Evolutionary conservation across 1,140 invertebrate species (phyloP).

Genomic region (Cotesia typhae): DNA sequence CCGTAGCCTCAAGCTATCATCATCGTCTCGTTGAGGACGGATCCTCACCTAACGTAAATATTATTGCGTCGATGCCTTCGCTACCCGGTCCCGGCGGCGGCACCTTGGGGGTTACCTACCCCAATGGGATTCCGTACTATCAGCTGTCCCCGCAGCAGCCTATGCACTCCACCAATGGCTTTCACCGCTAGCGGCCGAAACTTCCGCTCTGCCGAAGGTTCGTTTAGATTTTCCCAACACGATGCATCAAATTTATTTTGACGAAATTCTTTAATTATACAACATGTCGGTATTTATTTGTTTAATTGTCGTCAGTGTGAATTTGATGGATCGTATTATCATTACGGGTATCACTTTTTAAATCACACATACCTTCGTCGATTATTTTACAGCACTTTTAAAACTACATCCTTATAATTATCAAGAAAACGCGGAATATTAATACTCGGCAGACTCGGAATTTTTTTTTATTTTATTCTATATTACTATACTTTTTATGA

Average conservation of each 20-base stretch:
- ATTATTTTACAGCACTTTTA: conserved; percentile 7
- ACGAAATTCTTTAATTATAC: conserved; percentile 12
- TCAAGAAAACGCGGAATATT: background rate
- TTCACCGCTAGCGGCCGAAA: conserved; percentile 47
- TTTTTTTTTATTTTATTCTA: no score
- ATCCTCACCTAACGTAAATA: conserved; percentile 17
- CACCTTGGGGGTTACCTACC: conserved; percentile 45
- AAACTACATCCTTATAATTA: background rate
- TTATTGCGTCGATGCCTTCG: conserved; percentile 31
- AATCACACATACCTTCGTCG: conserved; percentile 6
- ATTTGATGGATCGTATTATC: conserved; percentile 41
- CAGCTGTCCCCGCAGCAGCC: conserved; percentile 43
- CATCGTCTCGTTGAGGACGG: conserved; percentile 34
- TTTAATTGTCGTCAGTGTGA: conserved; percentile 34
- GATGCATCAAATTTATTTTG: conserved; percentile 45
- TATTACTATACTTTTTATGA: no score
- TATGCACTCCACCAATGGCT: conserved; percentile 47
- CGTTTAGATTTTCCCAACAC: conserved; percentile 42
- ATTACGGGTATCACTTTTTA: conserved; percentile 23
- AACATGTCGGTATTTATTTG: background rate
- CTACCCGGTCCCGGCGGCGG: conserved; percentile 37
- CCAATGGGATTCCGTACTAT: conserved; percentile 43
- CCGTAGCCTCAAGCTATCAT: conserved; percentile 39
- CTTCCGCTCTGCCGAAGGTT: conserved; percentile 45
- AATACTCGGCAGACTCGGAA: background rate